Evolutionary conservation across 2,797 vertebrate species (phyloP).

Genomic region (Zenarchopterus dispar): DNA sequence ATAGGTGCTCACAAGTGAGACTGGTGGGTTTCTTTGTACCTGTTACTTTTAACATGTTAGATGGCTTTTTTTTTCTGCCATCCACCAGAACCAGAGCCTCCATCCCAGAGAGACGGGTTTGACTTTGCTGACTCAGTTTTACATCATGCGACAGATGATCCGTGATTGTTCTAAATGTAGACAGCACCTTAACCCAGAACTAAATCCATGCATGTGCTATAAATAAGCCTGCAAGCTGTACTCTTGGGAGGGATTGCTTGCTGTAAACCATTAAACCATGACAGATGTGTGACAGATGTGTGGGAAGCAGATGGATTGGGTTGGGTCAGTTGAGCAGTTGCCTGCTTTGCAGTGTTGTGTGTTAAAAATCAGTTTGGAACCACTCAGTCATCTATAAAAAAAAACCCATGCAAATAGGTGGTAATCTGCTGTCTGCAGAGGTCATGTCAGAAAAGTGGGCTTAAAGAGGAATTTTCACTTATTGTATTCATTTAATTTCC

Average conservation of each 20-base stretch:
- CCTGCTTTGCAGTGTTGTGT: constrained; percentile 17
- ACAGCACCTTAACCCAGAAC: constrained; percentile 15
- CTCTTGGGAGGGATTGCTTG: neutral
- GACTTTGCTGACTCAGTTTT: constrained; percentile 1
- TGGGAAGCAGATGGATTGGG: constrained; percentile 21
- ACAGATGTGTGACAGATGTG: constrained; percentile 70
- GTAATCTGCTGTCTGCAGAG: constrained; percentile 37
- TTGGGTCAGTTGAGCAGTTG: constrained; percentile 38
- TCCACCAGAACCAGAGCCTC: neutral
- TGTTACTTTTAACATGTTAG: too few relatives aligned
- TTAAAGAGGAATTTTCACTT: constrained; percentile 24
- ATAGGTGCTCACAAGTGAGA: too few relatives aligned
- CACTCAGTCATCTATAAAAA: constrained; percentile 35
- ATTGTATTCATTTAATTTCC: neutral
- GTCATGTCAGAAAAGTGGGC: constrained; percentile 15
- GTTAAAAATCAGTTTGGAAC: constrained; percentile 35
- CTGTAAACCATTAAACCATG: constrained; percentile 29
- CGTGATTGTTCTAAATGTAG: constrained; percentile 26
- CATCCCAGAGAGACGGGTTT: constrained; percentile 6
- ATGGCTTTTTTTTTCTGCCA: neutral
- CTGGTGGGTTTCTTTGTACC: too few relatives aligned
- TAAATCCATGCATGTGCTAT: constrained; percentile 21
- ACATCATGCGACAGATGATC: constrained; percentile 7
- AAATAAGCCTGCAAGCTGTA: constrained; percentile 16
- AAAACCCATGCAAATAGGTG: constrained; percentile 17